A percentile compares a stretch with the other conserved stretches of the same genome.
Conservation (phyloP, 2,113 vertebrate species). For the Balaenoptera acutorostrata region DNA sequence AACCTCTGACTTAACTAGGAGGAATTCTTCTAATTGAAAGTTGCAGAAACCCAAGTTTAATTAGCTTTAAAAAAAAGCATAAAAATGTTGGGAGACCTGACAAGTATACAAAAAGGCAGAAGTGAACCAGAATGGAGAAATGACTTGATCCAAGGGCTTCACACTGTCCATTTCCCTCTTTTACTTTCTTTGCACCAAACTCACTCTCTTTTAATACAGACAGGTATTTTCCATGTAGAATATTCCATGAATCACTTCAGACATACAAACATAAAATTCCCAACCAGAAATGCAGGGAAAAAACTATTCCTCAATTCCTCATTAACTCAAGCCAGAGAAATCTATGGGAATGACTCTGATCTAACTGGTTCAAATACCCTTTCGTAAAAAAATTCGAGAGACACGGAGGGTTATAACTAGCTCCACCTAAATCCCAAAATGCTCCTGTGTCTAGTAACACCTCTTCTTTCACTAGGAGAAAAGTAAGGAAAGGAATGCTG, state of each 20-base stretch:
- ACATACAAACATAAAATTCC: neutral
- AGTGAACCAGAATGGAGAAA: neutral
- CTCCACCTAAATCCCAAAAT: neutral
- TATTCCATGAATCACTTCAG: neutral
- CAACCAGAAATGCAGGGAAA: neutral
- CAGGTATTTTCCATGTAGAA: neutral
- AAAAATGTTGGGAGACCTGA: neutral
- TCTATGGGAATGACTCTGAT: neutral
- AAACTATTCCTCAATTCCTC: neutral
- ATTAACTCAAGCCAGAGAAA: neutral
- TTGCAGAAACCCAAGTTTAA: neutral
- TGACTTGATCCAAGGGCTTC: neutral
- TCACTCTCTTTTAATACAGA: neutral
- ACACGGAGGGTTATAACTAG: accelerated
- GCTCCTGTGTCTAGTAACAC: accelerated
- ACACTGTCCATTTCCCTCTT: neutral
- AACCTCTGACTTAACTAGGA: neutral
- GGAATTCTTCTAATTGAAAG: neutral
- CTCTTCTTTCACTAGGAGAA: neutral
- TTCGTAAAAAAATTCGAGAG: neutral
- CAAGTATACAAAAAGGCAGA: neutral
- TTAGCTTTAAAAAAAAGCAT: neutral
- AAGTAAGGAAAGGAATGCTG: neutral
- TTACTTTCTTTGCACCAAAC: neutral
- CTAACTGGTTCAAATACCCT: neutral